Percentiles rank a stretch among this genome's conserved stretches.
Conservation (phyloP, 1,140 invertebrate genomes). For the Pseudomyrmex cubaensis region DNA sequence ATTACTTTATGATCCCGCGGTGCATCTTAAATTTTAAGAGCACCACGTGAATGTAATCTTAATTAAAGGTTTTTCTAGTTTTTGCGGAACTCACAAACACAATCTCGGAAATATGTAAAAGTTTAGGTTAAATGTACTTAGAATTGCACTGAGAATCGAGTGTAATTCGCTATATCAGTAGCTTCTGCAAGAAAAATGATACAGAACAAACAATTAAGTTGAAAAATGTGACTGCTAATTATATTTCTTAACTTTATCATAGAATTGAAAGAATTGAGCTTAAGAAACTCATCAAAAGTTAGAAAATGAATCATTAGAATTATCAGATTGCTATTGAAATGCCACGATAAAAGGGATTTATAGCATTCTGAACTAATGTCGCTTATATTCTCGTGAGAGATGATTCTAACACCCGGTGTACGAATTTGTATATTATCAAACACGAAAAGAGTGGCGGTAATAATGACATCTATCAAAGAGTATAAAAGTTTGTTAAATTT, state of each 20-base stretch:
- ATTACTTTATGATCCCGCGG: slow-evolving; percentile 36
- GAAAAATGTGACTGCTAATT: too few relatives aligned
- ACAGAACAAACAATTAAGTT: too few relatives aligned
- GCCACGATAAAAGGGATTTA: slow-evolving; percentile 66
- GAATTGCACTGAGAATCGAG: neutral
- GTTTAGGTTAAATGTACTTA: neutral
- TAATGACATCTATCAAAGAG: too few relatives aligned
- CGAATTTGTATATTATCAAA: too few relatives aligned
- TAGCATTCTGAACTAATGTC: slow-evolving; percentile 32
- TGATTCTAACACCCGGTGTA: neutral
- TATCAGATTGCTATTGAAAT: slow-evolving; percentile 35
- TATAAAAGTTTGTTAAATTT: too few relatives aligned
- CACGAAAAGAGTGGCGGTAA: too few relatives aligned
- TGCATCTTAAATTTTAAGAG: slow-evolving; percentile 49
- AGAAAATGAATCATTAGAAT: slow-evolving; percentile 51
- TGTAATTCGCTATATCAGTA: neutral
- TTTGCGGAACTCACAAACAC: neutral
- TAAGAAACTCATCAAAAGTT: slow-evolving; percentile 50
- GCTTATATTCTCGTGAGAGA: slow-evolving; percentile 41
- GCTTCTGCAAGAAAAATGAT: too few relatives aligned
- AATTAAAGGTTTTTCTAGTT: slow-evolving; percentile 17
- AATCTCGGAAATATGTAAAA: neutral
- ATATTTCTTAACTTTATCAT: too few relatives aligned
- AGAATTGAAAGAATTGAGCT: slow-evolving; percentile 44
- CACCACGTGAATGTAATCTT: slow-evolving; percentile 38